Percentiles rank a stretch among this genome's conserved stretches.
Conservation (phyloP, 2,888 invertebrate genomes). For the Monoplex corrugatus region DNA sequence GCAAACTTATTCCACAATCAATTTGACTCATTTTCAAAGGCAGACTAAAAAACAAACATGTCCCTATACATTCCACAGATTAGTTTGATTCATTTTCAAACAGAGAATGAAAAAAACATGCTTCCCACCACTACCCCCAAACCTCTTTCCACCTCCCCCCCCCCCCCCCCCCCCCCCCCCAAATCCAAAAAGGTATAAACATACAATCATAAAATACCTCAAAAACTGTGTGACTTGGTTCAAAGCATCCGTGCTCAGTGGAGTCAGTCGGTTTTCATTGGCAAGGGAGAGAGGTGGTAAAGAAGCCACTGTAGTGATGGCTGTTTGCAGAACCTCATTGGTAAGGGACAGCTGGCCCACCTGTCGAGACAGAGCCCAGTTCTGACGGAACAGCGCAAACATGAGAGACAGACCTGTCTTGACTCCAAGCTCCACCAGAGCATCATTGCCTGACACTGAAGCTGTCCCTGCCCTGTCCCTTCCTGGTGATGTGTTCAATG, state of each 20-base stretch:
- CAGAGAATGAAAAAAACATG: no score
- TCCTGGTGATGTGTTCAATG: neutral
- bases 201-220: conserved; percentile 65
- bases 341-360: conserved; percentile 83
- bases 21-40: no score
- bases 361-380: conserved; percentile 82
- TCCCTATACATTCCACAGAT: no score
- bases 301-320: conserved; percentile 84
- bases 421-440: conserved; percentile 85
- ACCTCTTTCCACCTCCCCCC: no score
- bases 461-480: conserved; percentile 45
- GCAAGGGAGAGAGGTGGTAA: conserved; percentile 85
- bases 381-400: conserved; percentile 85
- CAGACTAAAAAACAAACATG: no score
- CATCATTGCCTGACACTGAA: conserved; percentile 80
- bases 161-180: no score
- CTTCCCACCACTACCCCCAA: no score
- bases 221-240: conserved; percentile 83
- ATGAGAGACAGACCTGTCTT: conserved; percentile 85
- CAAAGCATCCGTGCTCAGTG: conserved; percentile 81
- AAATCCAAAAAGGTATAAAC: no score
- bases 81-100: no score
- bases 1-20: no score
- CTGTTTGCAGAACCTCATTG: conserved; percentile 85
- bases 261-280: conserved; percentile 85